Conservation (phyloP, 2,113 vertebrate genomes). For the Myotis lucifugus region DNA sequence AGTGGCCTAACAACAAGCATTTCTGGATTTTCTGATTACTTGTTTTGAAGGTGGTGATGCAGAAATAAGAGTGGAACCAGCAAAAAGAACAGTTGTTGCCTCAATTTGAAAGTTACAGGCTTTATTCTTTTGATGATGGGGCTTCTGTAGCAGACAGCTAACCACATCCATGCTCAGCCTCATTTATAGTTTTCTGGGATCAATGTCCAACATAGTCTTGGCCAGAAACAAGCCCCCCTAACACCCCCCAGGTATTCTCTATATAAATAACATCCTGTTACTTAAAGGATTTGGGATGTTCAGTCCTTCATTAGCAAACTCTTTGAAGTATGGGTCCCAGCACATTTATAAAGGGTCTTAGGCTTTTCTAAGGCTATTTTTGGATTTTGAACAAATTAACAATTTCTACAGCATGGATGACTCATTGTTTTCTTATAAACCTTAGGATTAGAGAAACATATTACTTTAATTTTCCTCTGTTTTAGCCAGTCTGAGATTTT, state of each 20-base stretch:
- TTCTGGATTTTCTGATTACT: neutral
- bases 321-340: constrained; percentile 30
- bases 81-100: constrained; percentile 3
- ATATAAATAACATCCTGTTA: constrained; percentile 29
- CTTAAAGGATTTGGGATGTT: constrained; percentile 55
- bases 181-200: constrained; percentile 15
- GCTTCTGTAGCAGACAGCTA: neutral
- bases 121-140: constrained; percentile 30
- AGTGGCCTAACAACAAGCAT: neutral
- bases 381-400: constrained; percentile 60
- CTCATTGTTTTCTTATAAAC: constrained; percentile 59
- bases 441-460: constrained; percentile 64
- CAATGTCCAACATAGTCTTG: neutral
- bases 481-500: constrained; percentile 41
- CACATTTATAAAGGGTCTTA: neutral
- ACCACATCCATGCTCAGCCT: neutral
- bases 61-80: neutral
- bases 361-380: constrained; percentile 49
- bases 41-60: neutral
- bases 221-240: neutral
- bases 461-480: constrained; percentile 61
- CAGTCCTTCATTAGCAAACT: constrained; percentile 55
- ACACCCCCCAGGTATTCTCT: neutral
- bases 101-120: neutral
- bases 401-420: constrained; percentile 28